phyloP scores from a whole-genome alignment of 2,797 vertebrate genomes.

The Tokudaia tokunoshimensis region DNA sequence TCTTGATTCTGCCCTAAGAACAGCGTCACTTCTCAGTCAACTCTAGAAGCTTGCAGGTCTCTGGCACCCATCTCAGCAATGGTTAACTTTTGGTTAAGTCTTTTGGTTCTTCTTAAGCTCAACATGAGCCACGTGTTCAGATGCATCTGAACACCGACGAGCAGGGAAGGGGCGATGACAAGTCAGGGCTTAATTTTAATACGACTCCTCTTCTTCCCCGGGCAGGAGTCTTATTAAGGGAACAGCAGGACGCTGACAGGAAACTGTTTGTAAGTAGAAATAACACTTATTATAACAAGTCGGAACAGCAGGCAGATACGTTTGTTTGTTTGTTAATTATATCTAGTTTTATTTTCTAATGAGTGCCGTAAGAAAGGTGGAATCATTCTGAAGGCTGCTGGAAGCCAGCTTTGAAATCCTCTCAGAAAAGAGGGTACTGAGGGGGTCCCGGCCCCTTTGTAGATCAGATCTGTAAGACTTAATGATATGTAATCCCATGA shows the following conservation, averaged over 20 bases:
- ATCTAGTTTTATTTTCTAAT: constrained; percentile 84
- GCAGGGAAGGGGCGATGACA: constrained; percentile 38
- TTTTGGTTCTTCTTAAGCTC: constrained; percentile 44
- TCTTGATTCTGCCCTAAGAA: background rate
- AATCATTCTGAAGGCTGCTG: constrained; percentile 64
- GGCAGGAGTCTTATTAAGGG: constrained; percentile 82
- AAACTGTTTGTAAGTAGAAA: constrained; percentile 80
- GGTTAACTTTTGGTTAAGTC: background rate
- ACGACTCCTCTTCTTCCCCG: constrained; percentile 49
- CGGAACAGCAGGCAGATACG: constrained; percentile 80
- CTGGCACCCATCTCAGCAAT: background rate
- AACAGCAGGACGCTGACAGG: constrained; percentile 81
- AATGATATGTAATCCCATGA: constrained; percentile 37
- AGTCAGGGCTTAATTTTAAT: constrained; percentile 73
- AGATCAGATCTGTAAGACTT: constrained; percentile 53
- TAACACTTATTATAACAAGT: constrained; percentile 84
- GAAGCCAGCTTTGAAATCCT: constrained; percentile 72
- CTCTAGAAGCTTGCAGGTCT: background rate
- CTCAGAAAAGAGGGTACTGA: constrained; percentile 1
- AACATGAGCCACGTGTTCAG: background rate
- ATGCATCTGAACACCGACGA: constrained; percentile 41
- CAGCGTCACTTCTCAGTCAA: background rate
- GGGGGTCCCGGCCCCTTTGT: background rate
- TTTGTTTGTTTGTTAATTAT: constrained; percentile 84
- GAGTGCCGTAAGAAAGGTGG: constrained; percentile 72